Percentiles rank a stretch among this genome's conserved stretches.
Conservation (phyloP, 2,797 vertebrate species). For the Limnodromus scolopaceus region DNA sequence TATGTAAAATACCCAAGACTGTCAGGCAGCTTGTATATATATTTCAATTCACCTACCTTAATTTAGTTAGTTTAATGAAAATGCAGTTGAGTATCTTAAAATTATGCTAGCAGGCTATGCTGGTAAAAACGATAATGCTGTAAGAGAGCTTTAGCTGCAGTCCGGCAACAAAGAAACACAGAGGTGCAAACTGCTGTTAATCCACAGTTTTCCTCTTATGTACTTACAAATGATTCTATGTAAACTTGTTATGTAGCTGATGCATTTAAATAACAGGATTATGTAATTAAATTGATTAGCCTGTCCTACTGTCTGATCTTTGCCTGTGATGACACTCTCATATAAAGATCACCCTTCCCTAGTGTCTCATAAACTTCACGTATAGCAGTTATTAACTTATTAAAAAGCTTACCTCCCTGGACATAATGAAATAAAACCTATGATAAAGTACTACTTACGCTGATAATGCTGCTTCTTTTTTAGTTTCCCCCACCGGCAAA, state of each 20-base stretch:
- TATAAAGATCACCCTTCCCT: neutral
- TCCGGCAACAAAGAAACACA: neutral
- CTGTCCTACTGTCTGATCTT: neutral
- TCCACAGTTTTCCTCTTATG: neutral
- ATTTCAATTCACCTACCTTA: neutral
- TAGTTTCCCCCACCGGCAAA: neutral
- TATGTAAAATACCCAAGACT: neutral
- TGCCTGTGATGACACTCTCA: neutral
- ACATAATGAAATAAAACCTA: neutral
- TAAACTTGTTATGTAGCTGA: neutral
- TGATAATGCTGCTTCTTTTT: neutral
- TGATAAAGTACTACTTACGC: neutral
- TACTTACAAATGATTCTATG: neutral
- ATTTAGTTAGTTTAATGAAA: conserved; percentile 8
- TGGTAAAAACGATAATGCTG: neutral
- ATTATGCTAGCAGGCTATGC: neutral
- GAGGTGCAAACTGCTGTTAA: neutral
- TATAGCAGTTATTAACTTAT: neutral
- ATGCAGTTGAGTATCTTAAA: neutral
- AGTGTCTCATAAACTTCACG: neutral
- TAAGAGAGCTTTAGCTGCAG: neutral
- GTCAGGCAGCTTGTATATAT: neutral
- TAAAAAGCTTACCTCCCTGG: neutral
- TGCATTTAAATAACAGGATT: neutral
- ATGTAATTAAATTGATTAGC: neutral